Conservation (phyloP, 2,797 vertebrate genomes). For the Diceros bicornis region DNA sequence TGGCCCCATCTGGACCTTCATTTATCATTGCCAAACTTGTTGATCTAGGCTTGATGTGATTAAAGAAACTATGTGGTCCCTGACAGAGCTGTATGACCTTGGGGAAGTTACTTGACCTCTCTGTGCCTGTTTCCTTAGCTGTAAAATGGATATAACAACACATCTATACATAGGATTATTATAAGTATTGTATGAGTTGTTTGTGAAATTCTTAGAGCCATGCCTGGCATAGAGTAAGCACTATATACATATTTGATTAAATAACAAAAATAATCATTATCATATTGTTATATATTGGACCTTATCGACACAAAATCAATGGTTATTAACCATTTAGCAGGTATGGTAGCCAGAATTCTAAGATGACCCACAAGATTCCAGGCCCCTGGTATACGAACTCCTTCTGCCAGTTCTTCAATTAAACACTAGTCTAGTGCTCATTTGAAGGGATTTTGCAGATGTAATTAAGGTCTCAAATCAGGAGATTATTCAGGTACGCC, state of each 20-base stretch:
- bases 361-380: not conserved
- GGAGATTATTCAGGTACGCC: not conserved
- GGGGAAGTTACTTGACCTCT: not conserved
- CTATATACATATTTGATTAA: not conserved
- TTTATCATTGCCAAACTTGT: not conserved
- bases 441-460: not conserved
- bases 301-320: not conserved
- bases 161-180: not conserved
- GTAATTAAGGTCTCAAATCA: not conserved
- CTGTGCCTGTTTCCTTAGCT: not conserved
- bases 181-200: not conserved
- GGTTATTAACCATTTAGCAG: not conserved
- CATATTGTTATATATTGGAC: not conserved
- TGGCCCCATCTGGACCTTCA: not conserved
- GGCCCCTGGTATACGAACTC: not conserved
- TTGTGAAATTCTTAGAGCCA: conserved; percentile 40
- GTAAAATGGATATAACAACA: not conserved
- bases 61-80: not conserved
- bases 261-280: not conserved
- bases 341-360: not conserved
- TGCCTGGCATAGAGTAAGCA: not conserved
- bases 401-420: not conserved
- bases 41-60: not conserved
- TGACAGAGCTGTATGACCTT: not conserved
- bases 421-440: conserved; percentile 5